These are phyloP conservation scores for Coendou prehensilis DNA, from an alignment of 2,797 vertebrate species.

Conservation along the genomic window DNA sequence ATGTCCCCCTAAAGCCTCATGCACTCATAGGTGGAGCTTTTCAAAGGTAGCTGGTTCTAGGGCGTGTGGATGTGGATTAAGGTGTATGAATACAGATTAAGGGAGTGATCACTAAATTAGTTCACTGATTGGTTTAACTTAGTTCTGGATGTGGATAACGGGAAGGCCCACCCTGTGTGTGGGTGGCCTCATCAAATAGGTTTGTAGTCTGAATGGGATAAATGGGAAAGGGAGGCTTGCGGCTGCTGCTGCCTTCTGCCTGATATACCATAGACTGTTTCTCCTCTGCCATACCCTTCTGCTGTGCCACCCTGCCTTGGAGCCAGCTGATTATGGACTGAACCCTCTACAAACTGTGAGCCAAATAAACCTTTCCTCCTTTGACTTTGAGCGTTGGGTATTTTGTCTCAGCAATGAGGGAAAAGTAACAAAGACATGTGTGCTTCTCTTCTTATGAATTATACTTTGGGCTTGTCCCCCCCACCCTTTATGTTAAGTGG, in stretches of 20 bases:
- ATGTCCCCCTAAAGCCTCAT: background rate
- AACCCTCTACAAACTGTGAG: background rate
- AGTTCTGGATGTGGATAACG: background rate
- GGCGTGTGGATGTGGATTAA: background rate
- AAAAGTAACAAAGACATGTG: background rate
- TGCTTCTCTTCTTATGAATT: background rate
- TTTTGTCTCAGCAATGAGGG: background rate
- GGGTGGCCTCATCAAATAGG: background rate
- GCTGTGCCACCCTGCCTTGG: background rate
- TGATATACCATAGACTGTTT: background rate
- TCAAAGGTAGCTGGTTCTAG: background rate
- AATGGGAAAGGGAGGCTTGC: background rate
- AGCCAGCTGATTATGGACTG: background rate
- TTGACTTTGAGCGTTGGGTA: background rate
- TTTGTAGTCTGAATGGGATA: background rate
- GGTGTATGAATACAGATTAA: background rate
- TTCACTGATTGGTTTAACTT: background rate
- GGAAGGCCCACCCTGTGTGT: background rate
- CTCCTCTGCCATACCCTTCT: background rate
- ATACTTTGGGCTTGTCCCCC: too few species aligned
- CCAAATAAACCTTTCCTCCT: background rate
- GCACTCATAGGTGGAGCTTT: background rate
- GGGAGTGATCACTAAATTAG: background rate
- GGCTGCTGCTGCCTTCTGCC: background rate
- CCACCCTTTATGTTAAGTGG: background rate